Percentiles rank a stretch among this genome's conserved stretches.
These are phyloP conservation scores for Invenusta paracnida DNA, from an alignment of 2,888 invertebrate genomes.

Conservation along the genomic window DNA sequence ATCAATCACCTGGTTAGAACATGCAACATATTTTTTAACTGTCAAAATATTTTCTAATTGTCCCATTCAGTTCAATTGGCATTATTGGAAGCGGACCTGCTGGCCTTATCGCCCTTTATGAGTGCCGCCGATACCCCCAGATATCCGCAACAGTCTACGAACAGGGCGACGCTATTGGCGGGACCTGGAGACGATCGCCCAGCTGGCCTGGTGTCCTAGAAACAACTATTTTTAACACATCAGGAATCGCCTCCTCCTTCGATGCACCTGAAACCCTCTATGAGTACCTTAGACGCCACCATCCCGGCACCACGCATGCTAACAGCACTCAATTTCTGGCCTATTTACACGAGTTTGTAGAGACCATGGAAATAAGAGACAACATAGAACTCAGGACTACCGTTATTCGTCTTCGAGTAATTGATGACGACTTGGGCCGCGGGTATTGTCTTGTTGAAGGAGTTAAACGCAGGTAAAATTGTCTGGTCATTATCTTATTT, in stretches of 20 bases:
- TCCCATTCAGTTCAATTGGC: neutral
- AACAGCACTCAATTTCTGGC: neutral
- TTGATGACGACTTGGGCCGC: neutral
- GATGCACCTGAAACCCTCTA: neutral
- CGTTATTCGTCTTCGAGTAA: neutral
- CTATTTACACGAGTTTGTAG: slow-evolving; percentile 32
- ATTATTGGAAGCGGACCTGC: slow-evolving; percentile 33
- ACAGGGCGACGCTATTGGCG: neutral
- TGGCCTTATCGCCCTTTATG: slow-evolving; percentile 29
- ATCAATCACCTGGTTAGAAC: too few species aligned
- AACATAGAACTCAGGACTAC: neutral
- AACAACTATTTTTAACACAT: slow-evolving; percentile 24
- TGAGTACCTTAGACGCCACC: neutral
- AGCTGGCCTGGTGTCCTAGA: neutral
- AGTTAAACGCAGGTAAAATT: neutral
- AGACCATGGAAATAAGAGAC: neutral
- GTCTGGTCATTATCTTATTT: too few species aligned
- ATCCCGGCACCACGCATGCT: slow-evolving; percentile 1
- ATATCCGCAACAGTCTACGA: slow-evolving; percentile 31
- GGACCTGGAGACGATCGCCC: neutral
- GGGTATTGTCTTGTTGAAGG: neutral
- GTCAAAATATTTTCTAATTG: too few species aligned
- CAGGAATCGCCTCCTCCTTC: neutral
- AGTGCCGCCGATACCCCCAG: neutral
- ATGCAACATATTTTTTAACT: too few species aligned